phyloP scores from a whole-genome alignment of 2,888 invertebrate species.

The Cosmopolites sordidus region DNA sequence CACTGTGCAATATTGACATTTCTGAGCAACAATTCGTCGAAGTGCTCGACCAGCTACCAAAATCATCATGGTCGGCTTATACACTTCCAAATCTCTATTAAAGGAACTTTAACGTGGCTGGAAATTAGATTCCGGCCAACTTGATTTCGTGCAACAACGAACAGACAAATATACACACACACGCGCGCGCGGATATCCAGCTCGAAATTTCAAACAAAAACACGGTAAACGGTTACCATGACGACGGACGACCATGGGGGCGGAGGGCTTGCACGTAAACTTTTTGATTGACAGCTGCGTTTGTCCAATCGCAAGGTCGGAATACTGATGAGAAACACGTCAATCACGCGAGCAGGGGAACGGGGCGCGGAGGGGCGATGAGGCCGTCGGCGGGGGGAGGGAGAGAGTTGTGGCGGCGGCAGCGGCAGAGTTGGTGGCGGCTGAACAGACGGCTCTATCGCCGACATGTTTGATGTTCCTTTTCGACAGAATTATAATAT shows the following conservation, averaged over 20 bases:
- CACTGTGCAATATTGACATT: too few relatives aligned
- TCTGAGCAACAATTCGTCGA: too few relatives aligned
- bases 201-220: conserved; percentile 27
- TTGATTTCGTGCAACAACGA: conserved; percentile 21
- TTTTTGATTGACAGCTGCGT: conserved; percentile 77
- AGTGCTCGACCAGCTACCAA: too few relatives aligned
- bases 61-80: too few relatives aligned
- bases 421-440: background rate
- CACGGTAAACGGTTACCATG: conserved; percentile 23
- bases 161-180: conserved; percentile 2
- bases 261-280: conserved; percentile 46
- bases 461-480: conserved; percentile 20
- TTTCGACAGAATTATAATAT: conserved; percentile 11
- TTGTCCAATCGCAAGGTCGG: conserved; percentile 72
- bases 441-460: conserved; percentile 20
- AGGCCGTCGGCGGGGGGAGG: too few relatives aligned
- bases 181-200: background rate
- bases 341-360: conserved; percentile 54
- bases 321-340: conserved; percentile 74
- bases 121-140: background rate
- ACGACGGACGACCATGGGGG: conserved; percentile 26
- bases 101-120: too few relatives aligned
- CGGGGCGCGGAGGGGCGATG: conserved; percentile 5
- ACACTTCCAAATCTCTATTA: too few relatives aligned
- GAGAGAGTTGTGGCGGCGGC: background rate